phyloP scores from a whole-genome alignment of 2,797 vertebrate genomes.

The Brachyalestes nurse region DNA sequence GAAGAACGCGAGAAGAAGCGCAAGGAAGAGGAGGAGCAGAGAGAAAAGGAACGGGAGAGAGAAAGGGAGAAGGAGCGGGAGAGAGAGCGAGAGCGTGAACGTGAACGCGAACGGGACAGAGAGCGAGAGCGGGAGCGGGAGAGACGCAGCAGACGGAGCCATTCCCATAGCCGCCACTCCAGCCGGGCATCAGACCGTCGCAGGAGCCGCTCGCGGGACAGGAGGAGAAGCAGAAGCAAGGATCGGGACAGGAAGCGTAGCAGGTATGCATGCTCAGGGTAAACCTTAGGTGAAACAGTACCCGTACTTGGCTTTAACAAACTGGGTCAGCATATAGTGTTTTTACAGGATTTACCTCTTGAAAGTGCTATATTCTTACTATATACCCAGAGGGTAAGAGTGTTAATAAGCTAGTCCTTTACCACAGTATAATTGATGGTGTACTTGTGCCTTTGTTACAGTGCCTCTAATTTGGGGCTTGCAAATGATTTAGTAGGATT shows the following conservation, averaged over 20 bases:
- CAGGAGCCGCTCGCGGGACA: constrained; percentile 90
- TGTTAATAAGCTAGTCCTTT: too few relatives aligned
- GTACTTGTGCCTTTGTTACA: too few relatives aligned
- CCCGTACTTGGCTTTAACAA: too few relatives aligned
- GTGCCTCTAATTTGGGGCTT: too few relatives aligned
- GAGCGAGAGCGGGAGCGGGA: constrained; percentile 79
- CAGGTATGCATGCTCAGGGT: constrained; percentile 76
- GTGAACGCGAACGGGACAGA: constrained; percentile 84
- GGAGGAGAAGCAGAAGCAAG: constrained; percentile 92
- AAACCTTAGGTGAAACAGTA: too few relatives aligned
- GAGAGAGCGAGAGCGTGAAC: constrained; percentile 74
- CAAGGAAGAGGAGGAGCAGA: constrained; percentile 84
- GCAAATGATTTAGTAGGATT: too few relatives aligned
- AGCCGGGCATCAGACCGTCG: constrained; percentile 92
- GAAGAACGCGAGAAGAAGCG: constrained; percentile 73
- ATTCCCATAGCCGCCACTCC: constrained; percentile 92
- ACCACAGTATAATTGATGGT: too few relatives aligned
- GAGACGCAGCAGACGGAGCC: constrained; percentile 86
- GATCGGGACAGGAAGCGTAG: constrained; percentile 89
- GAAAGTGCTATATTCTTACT: too few relatives aligned
- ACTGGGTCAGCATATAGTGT: too few relatives aligned
- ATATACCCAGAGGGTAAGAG: too few relatives aligned
- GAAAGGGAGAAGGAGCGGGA: constrained; percentile 85
- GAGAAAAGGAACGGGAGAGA: constrained; percentile 85
- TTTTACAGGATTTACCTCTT: too few relatives aligned